Evolutionary conservation across 2,113 vertebrate species (phyloP).

Genomic region (Phalacrocorax pelagicus): DNA sequence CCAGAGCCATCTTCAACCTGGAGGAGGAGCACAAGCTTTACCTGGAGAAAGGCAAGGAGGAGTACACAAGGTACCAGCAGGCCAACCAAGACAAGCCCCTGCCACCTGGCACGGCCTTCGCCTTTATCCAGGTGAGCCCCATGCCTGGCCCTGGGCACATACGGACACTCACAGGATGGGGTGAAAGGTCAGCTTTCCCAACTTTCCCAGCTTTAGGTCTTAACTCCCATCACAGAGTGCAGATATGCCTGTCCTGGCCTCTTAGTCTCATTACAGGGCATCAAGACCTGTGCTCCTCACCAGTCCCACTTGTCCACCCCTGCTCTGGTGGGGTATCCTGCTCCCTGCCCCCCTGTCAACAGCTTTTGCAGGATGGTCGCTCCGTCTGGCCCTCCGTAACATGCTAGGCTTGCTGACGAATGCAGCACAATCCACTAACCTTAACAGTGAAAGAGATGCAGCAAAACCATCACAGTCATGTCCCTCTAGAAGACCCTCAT

Average conservation of each 20-base stretch:
- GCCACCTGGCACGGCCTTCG: constrained; percentile 59
- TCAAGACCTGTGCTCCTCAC: background rate
- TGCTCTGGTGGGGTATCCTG: accelerated
- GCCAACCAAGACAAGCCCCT: constrained; percentile 49
- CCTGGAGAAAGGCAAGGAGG: constrained; percentile 59
- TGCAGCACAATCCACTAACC: background rate
- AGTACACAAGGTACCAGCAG: constrained; percentile 36
- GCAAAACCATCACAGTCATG: background rate
- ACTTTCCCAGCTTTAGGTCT: background rate
- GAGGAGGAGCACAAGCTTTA: constrained; percentile 59
- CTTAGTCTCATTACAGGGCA: background rate
- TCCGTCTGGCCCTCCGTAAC: background rate
- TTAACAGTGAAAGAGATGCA: background rate
- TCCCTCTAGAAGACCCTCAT: background rate
- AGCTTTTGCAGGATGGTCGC: background rate
- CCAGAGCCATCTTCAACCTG: constrained; percentile 71
- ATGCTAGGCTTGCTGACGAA: background rate
- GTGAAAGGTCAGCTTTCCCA: background rate
- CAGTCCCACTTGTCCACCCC: background rate
- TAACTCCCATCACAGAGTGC: accelerated
- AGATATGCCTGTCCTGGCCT: background rate
- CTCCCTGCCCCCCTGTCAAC: background rate
- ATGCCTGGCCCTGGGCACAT: background rate
- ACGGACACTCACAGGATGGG: background rate
- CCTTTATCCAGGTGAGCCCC: constrained; percentile 69